Conservation (phyloP, 2,888 invertebrate genomes). For the Euproctis similis region DNA sequence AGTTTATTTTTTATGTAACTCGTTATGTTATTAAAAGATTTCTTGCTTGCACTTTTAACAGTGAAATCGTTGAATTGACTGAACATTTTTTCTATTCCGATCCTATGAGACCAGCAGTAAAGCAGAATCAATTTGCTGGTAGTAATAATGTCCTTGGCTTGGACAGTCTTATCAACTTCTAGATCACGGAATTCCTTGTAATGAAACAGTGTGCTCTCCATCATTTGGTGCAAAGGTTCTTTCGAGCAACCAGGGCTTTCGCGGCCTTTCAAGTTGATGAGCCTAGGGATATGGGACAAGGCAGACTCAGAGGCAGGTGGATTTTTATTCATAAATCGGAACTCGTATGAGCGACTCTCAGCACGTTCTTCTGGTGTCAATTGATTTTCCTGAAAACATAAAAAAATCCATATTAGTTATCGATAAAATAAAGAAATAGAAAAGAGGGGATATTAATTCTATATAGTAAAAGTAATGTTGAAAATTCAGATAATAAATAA, state of each 20-base stretch:
- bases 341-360: slow-evolving; percentile 40
- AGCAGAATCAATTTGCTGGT: slow-evolving; percentile 40
- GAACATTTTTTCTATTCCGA: slow-evolving; percentile 31
- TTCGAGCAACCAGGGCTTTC: slow-evolving; percentile 20
- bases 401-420: too few species aligned
- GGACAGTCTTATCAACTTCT: slow-evolving; percentile 24
- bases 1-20: slow-evolving; percentile 37
- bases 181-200: slow-evolving; percentile 32
- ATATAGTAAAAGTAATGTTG: background rate
- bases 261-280: slow-evolving; percentile 28
- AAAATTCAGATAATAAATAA: too few species aligned
- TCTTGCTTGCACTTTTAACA: slow-evolving; percentile 24
- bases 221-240: slow-evolving; percentile 19
- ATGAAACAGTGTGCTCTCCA: slow-evolving; percentile 31
- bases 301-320: slow-evolving; percentile 39
- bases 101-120: slow-evolving; percentile 33
- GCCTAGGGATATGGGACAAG: slow-evolving; percentile 29
- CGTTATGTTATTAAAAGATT: slow-evolving; percentile 34
- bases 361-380: slow-evolving; percentile 31
- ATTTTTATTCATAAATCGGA: slow-evolving; percentile 32
- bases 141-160: slow-evolving; percentile 32
- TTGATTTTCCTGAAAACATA: slow-evolving; percentile 35
- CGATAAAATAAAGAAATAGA: too few species aligned
- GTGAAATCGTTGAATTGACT: slow-evolving; percentile 34
- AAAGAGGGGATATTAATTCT: background rate